Base-by-base conservation (phyloP, 2,797 vertebrate genomes). In the Labeo calbasu region DNA sequence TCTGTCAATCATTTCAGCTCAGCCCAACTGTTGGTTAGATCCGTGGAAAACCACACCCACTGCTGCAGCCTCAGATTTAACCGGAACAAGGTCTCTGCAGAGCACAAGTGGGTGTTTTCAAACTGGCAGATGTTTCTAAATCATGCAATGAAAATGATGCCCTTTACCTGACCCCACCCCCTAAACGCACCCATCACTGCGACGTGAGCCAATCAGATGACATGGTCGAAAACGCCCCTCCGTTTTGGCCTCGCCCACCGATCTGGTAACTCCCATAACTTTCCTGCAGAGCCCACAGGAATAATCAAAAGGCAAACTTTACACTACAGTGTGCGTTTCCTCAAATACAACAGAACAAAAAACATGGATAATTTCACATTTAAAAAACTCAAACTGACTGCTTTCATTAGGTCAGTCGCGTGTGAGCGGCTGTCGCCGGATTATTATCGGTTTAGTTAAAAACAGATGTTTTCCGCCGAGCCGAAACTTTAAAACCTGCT, bases 391-490 rank as follows among this genome's bases (percentile, higher is more conserved):
- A 36, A 28, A 36, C 72, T 14, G 12, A 23, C 53, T 5, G n/a
- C 36, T 19, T 61, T 61, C 23, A 61, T 25, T 5, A 9, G 17
- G 8, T 1, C 0, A 32, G 59, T 51, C 40, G 48, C 65, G 65
- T 68, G 43, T n/a, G 7, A 66, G 71, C 73, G 11, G 25, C 28
- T 23, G 70, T 53, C 71, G 28, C 81, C 46, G 19, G 48, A 46
- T 68, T 68, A 66, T 77, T 77, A 28, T 7, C 6, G 51, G 10
- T 70, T 77, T 77, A 84, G 78, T 46, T 69, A 2, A 46, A 79
- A 76, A 66, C 87, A 88, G 87, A 81, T 78, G 85, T 88, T 81
- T 79, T 57, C 50, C 40, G 13, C 28, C 79, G 8, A 21, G 32
- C 76, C 43, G 6, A 40, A 77, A 17, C 36, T 83, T n/a, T 83